Evolutionary conservation across 2,888 invertebrate genomes (phyloP).

Genomic region (Folsomia candida): DNA sequence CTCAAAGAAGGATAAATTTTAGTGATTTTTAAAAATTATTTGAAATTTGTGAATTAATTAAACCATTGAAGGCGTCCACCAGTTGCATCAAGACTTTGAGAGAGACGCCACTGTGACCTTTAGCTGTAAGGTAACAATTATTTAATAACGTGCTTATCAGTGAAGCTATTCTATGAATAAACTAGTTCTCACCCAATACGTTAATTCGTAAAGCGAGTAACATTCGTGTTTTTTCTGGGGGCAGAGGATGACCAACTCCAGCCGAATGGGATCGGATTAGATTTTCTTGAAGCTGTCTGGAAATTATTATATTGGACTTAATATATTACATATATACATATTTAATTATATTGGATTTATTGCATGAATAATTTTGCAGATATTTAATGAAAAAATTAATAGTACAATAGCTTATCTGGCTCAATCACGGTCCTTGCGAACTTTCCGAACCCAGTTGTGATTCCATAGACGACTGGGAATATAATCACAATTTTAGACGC

Average conservation of each 20-base stretch:
- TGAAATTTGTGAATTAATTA: neutral
- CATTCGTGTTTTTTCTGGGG: conserved; percentile 63
- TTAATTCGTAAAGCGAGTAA: conserved; percentile 65
- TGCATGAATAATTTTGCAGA: neutral
- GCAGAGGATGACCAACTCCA: conserved; percentile 64
- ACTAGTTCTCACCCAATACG: conserved; percentile 59
- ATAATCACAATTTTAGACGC: neutral
- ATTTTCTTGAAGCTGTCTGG: conserved; percentile 63
- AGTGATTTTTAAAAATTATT: neutral
- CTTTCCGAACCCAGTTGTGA: conserved; percentile 68
- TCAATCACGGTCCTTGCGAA: conserved; percentile 62
- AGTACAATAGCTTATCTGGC: conserved; percentile 61
- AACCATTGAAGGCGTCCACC: conserved; percentile 66
- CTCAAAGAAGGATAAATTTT: conserved; percentile 36
- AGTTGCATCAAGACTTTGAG: conserved; percentile 60
- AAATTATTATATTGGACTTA: too few species aligned
- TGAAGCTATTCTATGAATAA: neutral
- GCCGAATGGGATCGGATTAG: conserved; percentile 66
- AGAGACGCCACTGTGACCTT: conserved; percentile 67
- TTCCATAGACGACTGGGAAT: conserved; percentile 58
- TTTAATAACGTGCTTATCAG: too few species aligned
- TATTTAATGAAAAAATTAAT: conserved; percentile 27
- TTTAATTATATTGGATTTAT: too few species aligned
- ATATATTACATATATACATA: neutral
- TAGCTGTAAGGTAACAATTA: conserved; percentile 50